Evolutionary conservation across 2,888 invertebrate genomes (phyloP).

Genomic region (Ophion obscuratus): DNA sequence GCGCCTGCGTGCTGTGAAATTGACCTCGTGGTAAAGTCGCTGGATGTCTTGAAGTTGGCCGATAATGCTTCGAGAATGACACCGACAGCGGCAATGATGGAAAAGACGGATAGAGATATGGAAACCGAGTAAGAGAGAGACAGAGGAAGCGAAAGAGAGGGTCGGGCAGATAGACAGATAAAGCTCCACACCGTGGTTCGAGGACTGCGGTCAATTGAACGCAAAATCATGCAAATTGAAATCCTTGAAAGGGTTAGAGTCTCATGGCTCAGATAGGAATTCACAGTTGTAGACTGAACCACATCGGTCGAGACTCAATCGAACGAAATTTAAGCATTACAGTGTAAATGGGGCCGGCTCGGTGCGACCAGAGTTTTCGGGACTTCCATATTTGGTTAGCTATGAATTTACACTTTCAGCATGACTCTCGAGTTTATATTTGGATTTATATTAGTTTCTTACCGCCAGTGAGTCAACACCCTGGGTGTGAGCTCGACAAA

Average conservation of each 20-base stretch:
- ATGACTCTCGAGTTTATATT: neutral
- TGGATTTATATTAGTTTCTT: neutral
- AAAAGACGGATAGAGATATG: conserved; percentile 6
- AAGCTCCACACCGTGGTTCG: conserved; percentile 29
- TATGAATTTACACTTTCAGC: conserved; percentile 4
- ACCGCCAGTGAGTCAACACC: neutral
- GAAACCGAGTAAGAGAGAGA: neutral
- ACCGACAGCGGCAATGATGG: conserved; percentile 17
- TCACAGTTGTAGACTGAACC: conserved; percentile 1
- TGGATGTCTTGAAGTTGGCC: conserved; percentile 47
- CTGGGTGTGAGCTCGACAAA: neutral
- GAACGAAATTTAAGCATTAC: conserved; percentile 5
- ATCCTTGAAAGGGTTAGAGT: conserved; percentile 49
- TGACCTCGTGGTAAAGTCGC: conserved; percentile 30
- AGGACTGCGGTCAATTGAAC: conserved; percentile 57
- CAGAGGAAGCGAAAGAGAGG: conserved; percentile 4
- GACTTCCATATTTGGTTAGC: neutral
- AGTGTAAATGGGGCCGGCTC: neutral
- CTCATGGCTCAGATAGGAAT: conserved; percentile 19
- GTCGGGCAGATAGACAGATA: neutral
- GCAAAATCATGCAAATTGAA: conserved; percentile 64
- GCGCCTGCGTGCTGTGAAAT: conserved; percentile 39
- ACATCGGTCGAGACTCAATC: conserved; percentile 23
- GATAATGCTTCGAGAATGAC: conserved; percentile 36
- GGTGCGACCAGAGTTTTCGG: neutral